A percentile compares a stretch with the other conserved stretches of the same genome.
These are phyloP conservation scores for Carabus problematicus DNA, from an alignment of 2,888 invertebrate species.

Conservation along the genomic window DNA sequence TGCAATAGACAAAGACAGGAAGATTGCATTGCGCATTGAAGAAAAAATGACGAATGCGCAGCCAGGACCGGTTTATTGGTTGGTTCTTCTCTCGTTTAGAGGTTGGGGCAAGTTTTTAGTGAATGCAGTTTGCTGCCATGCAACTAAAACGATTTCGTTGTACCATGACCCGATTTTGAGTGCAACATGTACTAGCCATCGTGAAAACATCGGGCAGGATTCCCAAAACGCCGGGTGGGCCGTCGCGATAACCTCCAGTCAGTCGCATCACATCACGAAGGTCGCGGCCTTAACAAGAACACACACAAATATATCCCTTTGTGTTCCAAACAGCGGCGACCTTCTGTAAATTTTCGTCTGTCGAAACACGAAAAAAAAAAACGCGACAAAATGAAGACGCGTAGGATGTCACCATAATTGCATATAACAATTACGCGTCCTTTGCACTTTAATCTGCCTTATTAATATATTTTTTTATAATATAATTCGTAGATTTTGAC, in stretches of 20 bases:
- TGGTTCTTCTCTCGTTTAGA: conserved; percentile 56
- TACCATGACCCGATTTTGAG: conserved; percentile 60
- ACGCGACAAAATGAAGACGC: neutral
- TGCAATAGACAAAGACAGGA: conserved; percentile 51
- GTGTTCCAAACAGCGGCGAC: neutral
- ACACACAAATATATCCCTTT: conserved; percentile 29
- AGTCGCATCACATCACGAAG: conserved; percentile 47
- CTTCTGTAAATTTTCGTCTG: conserved; percentile 17
- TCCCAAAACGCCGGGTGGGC: conserved; percentile 42
- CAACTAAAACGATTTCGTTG: conserved; percentile 59
- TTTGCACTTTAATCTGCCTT: no score
- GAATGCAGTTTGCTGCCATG: conserved; percentile 57
- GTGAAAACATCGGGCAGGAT: conserved; percentile 52
- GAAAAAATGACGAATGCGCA: conserved; percentile 56
- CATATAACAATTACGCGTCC: neutral
- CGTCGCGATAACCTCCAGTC: conserved; percentile 21
- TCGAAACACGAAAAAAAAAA: conserved; percentile 10
- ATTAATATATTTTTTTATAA: no score
- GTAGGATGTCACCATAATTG: neutral
- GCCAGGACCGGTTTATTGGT: conserved; percentile 56
- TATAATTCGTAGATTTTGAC: neutral
- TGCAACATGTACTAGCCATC: conserved; percentile 55
- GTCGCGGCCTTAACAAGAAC: conserved; percentile 50
- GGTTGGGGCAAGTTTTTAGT: conserved; percentile 59
- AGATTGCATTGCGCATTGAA: conserved; percentile 49